Percentiles rank a stretch among this genome's conserved stretches.
phyloP scores from a whole-genome alignment of 2,113 vertebrate genomes.

The Orthonyx spaldingii region DNA sequence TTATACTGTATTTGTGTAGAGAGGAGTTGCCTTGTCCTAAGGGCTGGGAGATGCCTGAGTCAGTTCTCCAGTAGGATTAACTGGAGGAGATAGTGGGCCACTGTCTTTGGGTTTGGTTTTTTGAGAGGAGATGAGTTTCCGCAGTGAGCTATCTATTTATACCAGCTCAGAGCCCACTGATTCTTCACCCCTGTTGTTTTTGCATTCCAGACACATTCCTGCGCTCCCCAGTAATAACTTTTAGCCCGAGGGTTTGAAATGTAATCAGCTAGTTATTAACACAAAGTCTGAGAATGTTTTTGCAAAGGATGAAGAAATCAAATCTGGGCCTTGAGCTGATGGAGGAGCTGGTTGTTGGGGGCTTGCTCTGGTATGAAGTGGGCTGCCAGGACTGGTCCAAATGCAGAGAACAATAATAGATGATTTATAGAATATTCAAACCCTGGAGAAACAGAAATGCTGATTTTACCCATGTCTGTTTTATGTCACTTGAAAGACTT shows the following conservation, averaged over 20 bases:
- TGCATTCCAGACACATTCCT: conserved; percentile 53
- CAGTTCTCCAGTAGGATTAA: neutral
- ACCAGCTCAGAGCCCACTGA: conserved; percentile 32
- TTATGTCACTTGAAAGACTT: neutral
- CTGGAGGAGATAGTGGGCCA: neutral
- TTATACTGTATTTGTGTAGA: neutral
- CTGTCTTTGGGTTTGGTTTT: neutral
- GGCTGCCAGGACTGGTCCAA: neutral
- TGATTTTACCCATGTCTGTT: neutral
- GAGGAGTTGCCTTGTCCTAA: neutral
- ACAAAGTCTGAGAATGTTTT: conserved; percentile 39
- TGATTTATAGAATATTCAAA: neutral
- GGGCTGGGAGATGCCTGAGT: neutral
- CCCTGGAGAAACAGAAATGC: neutral
- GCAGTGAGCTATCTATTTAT: neutral
- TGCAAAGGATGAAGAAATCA: conserved; percentile 11
- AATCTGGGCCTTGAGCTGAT: neutral
- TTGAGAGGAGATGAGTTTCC: neutral
- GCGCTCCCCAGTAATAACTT: conserved; percentile 45
- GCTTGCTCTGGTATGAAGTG: neutral
- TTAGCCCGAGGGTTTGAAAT: conserved; percentile 42
- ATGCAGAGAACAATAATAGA: neutral
- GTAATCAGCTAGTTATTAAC: conserved; percentile 49
- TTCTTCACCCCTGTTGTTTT: conserved; percentile 25
- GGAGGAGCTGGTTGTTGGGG: neutral